These are phyloP conservation scores for Anniella stebbinsi DNA, from an alignment of 2,797 vertebrate genomes.

Conservation along the genomic window DNA sequence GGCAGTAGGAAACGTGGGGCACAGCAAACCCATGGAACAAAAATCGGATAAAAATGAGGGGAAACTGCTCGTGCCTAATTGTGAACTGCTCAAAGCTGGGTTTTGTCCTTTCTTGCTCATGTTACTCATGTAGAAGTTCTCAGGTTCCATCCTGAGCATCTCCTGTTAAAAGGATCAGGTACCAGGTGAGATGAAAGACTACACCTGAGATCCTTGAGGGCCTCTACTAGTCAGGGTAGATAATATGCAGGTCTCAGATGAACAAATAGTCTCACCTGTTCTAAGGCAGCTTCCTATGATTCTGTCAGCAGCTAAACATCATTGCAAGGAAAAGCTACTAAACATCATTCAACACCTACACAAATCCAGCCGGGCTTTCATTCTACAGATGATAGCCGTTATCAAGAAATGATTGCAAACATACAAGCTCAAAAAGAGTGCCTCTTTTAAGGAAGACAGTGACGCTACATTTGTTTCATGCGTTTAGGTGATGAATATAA, in stretches of 20 bases:
- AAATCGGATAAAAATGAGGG: neutral
- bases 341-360: neutral
- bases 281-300: neutral
- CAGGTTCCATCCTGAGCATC: neutral
- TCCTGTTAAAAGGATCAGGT: neutral
- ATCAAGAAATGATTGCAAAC: neutral
- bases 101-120: neutral
- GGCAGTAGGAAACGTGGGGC: neutral
- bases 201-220: neutral
- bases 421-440: slow-evolving; percentile 14
- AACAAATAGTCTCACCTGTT: neutral
- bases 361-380: neutral
- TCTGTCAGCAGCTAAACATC: slow-evolving; percentile 16
- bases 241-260: neutral
- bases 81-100: neutral
- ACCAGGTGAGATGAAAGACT: neutral
- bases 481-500: slow-evolving; percentile 46
- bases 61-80: neutral
- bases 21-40: neutral
- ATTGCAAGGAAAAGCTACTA: neutral
- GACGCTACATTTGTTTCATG: slow-evolving; percentile 43
- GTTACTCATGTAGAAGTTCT: no score
- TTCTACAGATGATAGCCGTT: neutral
- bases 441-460: slow-evolving; percentile 32
- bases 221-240: neutral